Evolutionary conservation across 2,888 invertebrate genomes (phyloP), one percentile per base, ranked within the genome.

Genomic region (Lordiphosa fenestrarum): DNA sequence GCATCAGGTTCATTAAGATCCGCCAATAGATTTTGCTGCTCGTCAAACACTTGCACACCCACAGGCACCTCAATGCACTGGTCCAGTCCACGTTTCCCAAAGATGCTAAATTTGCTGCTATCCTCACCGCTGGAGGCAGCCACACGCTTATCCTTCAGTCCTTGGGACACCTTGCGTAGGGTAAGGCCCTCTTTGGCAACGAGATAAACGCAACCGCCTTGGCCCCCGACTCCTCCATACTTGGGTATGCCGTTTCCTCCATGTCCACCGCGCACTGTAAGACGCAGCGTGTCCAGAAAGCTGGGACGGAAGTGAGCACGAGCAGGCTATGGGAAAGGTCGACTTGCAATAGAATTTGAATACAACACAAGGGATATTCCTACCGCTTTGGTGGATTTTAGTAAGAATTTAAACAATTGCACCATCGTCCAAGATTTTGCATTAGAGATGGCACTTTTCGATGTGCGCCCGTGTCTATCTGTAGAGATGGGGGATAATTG

Each of bases 171-270:
- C 44, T 88, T 90, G 33, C 90, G 90, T 1, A 95, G 88, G 39
- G 91, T 91, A 0, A 92, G 77, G 19, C 90, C 90, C 83, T 94
- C 93, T 74, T 92, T 92, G 0, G 94, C 94, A 33, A 92, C 89
- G 12, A 95, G 91, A 77, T 93, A 93, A 2, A 99, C 93, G 89
- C 95, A 93, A 2, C 98, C 98, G 38, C 98, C 98, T 88, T 94
- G 93, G 0, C 98, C 98, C 7, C 98, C 98, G 9, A 95, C 89
- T 0, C 96, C 98, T 2, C 98, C 98, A 89, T 93, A 96, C 84
- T 94, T 94, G 2, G 94, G 94, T 15, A 93, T 90, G 0, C 92
- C 92, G 62, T 92, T 91, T 0, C 92, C 92, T 7, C 98, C 98
- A 21, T 93, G 90, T 2, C 98, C 98, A 2, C 94, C 98, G 87